Evolutionary conservation across 2,113 vertebrate genomes (phyloP).

Genomic region (Microtus richardsoni): DNA sequence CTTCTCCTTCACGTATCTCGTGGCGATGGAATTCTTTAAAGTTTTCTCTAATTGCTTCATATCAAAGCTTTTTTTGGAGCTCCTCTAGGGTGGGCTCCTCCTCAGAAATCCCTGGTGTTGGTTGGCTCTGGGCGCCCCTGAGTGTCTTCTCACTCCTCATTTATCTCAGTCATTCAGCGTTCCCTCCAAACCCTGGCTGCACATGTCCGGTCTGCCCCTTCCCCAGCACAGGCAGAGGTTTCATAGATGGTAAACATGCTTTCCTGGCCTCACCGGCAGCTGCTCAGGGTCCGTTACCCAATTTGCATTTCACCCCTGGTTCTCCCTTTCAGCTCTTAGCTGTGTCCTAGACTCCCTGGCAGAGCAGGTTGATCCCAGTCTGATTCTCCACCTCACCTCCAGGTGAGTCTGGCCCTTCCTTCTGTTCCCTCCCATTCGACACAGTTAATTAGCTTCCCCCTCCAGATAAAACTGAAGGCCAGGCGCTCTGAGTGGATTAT

Average conservation of each 20-base stretch:
- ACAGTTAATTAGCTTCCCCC: background rate
- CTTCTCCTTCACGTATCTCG: background rate
- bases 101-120: background rate
- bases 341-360: background rate
- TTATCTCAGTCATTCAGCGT: background rate
- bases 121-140: background rate
- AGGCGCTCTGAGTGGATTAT: background rate
- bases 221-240: background rate
- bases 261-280: background rate
- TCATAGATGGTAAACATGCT: background rate
- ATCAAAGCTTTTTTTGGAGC: background rate
- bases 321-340: background rate
- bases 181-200: background rate
- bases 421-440: background rate
- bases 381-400: fast-evolving
- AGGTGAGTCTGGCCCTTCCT: background rate
- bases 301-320: background rate
- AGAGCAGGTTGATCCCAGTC: background rate
- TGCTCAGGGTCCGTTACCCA: background rate
- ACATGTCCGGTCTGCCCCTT: background rate
- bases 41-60: background rate
- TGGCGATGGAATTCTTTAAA: background rate
- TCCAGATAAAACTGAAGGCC: background rate
- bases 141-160: background rate
- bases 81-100: background rate